Evolutionary conservation across 2,113 vertebrate species (phyloP), one percentile per base, ranked within the genome.

Genomic region (Xenotilapia leptura): DNA sequence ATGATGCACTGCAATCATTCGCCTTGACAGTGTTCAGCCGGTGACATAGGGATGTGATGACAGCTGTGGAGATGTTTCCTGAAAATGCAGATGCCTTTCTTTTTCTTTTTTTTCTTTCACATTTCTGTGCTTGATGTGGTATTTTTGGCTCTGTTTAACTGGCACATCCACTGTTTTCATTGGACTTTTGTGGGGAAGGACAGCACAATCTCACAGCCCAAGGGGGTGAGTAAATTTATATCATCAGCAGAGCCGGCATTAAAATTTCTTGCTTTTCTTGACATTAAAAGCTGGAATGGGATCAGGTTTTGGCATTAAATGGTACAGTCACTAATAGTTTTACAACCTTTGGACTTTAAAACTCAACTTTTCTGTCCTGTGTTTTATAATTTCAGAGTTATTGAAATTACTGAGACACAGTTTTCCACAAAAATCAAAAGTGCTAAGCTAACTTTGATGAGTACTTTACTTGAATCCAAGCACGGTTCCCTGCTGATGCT

Each of bases 1-100:
- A 93, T 73, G 90, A 93, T 79, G 70, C 86, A 42, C 73, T 62
- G 81, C 90, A 73, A 85, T 94, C 90, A 87, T 81, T 91, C 80
- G 58, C 80, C 19, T 85, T 81, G 91, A 86, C 88, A 86, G 86
- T 47, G 38, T 83, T 82, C 65, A 89, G 89, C 54, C 75, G 6
- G 26, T 90, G 92, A 92, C 88, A 83, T 49, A 28, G 38, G 62
- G 79, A 83, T 58, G 88, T 40, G 88, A 81, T 51, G 91, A 95
- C 91, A 93, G 89, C 89, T 70, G 86, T 49, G 28, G 68, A 89
- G 62, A 90, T 26, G 79, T 47, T 87, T 89, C 62, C 88, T 49
- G 53, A 88, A 85, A 90, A 92, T 68, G 85, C 82, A n/a, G 9
- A 88, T 70, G 58, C 26, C 73, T 80, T 58, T 33, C 60, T 40